These are phyloP conservation scores for Panurus biarmicus DNA, from an alignment of 2,113 vertebrate genomes.

Conservation along the genomic window DNA sequence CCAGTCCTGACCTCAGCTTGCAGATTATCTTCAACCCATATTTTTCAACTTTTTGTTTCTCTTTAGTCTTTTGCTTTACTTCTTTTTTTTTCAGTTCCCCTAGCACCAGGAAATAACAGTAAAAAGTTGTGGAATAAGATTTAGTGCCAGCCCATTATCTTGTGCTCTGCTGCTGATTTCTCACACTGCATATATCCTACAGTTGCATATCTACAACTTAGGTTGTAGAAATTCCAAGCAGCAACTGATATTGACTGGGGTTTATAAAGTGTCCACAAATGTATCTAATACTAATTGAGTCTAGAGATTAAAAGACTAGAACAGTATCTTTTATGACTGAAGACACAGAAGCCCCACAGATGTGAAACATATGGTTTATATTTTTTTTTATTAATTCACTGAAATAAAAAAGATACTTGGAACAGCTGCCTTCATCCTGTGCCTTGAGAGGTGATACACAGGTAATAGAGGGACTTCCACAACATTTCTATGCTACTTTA, in stretches of 20 bases:
- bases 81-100: neutral
- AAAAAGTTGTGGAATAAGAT: neutral
- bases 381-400: neutral
- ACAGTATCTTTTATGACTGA: neutral
- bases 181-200: neutral
- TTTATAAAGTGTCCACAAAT: neutral
- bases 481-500: neutral
- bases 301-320: neutral
- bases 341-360: neutral
- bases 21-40: neutral
- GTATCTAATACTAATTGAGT: neutral
- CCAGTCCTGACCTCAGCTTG: neutral
- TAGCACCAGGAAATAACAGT: neutral
- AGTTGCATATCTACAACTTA: neutral
- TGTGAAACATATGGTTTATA: neutral
- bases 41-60: neutral
- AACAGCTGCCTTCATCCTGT: neutral
- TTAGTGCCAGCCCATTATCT: neutral
- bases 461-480: neutral
- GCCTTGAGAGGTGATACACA: neutral
- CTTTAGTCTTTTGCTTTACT: neutral
- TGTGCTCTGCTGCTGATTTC: neutral
- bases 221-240: neutral
- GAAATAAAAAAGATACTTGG: neutral
- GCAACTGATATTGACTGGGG: neutral